A percentile compares a stretch with the other conserved stretches of the same genome.
Conservation (phyloP, 2,113 vertebrate genomes). For the Sus scrofa region DNA sequence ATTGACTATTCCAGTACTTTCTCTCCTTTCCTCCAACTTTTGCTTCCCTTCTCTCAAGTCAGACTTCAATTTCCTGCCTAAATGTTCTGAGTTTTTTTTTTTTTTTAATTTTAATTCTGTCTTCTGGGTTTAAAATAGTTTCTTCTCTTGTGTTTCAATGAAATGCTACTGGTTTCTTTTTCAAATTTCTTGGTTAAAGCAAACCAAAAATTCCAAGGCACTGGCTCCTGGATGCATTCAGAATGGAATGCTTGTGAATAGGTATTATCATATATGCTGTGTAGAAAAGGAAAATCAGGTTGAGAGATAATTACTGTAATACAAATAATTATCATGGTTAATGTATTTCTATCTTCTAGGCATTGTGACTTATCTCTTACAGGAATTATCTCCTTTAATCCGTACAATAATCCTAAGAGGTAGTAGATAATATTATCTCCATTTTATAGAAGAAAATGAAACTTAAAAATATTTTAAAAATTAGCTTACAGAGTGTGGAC, state of each 20-base stretch:
- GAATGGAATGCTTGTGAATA: background rate
- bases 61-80: constrained; percentile 68
- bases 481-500: background rate
- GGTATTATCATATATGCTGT: background rate
- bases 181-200: background rate
- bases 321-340: background rate
- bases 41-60: background rate
- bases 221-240: background rate
- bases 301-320: background rate
- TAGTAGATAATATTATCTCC: background rate
- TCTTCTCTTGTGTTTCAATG: background rate
- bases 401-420: background rate
- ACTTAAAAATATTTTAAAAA: background rate
- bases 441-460: background rate
- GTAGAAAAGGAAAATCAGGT: background rate
- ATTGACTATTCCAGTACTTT: background rate
- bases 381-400: background rate
- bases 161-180: background rate
- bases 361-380: background rate
- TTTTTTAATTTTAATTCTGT: constrained; percentile 79
- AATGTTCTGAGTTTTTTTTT: constrained; percentile 64
- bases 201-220: background rate
- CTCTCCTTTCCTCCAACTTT: constrained; percentile 1
- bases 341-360: background rate
- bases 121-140: constrained; percentile 33